These are phyloP conservation scores for Cossypha dichroa DNA, from an alignment of 2,797 vertebrate genomes.

Conservation along the genomic window DNA sequence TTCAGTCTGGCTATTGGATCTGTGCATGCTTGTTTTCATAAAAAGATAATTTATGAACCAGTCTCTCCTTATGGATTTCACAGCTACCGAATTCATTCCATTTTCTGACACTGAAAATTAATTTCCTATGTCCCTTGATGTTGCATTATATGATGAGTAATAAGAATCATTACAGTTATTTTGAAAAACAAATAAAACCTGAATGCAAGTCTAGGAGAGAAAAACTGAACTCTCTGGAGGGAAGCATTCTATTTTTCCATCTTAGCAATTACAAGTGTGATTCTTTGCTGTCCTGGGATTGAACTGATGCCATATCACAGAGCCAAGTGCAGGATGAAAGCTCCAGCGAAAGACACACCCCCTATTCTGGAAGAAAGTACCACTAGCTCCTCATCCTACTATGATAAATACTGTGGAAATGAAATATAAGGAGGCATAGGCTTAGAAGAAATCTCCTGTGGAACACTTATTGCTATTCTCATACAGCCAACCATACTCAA, in stretches of 20 bases:
- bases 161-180: neutral
- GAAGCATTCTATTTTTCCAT: neutral
- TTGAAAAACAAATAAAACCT: slow-evolving; percentile 22
- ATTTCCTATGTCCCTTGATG: slow-evolving; percentile 11
- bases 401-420: neutral
- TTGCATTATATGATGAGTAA: neutral
- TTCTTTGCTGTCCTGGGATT: neutral
- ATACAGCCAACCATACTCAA: neutral
- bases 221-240: neutral
- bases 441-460: neutral
- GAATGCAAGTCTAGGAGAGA: neutral
- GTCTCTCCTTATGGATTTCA: neutral
- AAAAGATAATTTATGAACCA: neutral
- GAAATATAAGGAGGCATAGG: neutral
- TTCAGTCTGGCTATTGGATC: neutral
- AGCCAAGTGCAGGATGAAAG: neutral
- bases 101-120: slow-evolving; percentile 16
- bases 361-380: neutral
- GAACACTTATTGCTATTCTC: rapidly evolving
- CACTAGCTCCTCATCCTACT: neutral
- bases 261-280: neutral
- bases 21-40: neutral
- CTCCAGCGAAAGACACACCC: neutral
- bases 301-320: neutral
- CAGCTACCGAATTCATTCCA: neutral